Base-by-base conservation (phyloP, 2,888 invertebrate genomes). In the Synergus umbraculus region DNA sequence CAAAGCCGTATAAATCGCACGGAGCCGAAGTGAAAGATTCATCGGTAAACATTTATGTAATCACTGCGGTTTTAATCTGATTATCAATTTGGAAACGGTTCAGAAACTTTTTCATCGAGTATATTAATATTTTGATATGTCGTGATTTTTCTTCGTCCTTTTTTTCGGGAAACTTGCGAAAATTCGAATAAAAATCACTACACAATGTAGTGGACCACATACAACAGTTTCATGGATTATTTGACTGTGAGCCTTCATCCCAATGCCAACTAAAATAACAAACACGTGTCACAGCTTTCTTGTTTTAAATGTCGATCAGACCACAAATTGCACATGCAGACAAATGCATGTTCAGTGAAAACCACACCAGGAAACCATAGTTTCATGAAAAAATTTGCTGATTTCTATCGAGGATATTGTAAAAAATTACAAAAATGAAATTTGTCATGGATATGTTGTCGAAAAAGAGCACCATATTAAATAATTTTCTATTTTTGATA, bases 1-100 rank as follows among this genome's bases (percentile, higher is more conserved):
- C 76, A 77, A n/a, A 60, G 63, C 41, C 18, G 46, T 76, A 76
- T 76, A 69, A 44, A 76, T 76, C 66, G 65, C 76, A 69, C 13
- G 44, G 15, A 67, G 13, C 4, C 13, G 18, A 22, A 46, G 67
- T 8, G 4, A 46, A 66, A 43, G 43, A 43, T 66, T 66, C 12
- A 43, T 9, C n/a, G 44, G 18, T 66, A 66, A 43, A 43, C 12
- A 41, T 65, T 2, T n/a, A n/a, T n/a, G 41, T 15, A 65, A 65
- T 65, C 41, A 41, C 41, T 18, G 18, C 1, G 44, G 44, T 3
- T 10, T 18, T 10, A 58, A 18, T 41, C 37, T 8, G 65, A n/a
- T 65, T 65, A 15, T n/a, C 2, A 15, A n/a, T 65, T 41, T 1
- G 29, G 5, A 15, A 29, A 8, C 13, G 37, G 3, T 15, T 5